Conservation (phyloP, 1,140 invertebrate genomes). For the Hyposmocoma kahamanoa region DNA sequence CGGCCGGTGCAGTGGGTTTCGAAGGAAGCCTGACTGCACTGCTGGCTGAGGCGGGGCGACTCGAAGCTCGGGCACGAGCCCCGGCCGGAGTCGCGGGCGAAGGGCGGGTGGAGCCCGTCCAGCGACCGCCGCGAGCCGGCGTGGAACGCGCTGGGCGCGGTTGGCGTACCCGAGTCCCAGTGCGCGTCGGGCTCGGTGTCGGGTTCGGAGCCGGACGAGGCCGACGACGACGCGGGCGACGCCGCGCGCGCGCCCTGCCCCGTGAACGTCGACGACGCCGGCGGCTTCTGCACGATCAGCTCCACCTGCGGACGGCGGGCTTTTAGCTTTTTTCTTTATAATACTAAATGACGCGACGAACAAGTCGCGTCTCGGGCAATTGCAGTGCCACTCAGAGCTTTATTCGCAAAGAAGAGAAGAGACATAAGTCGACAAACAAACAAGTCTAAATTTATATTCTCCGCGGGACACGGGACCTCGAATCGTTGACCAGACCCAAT, state of each 20-base stretch:
- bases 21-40: neutral
- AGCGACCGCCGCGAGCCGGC: neutral
- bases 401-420: no score
- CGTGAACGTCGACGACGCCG: constrained; percentile 57
- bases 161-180: constrained; percentile 83
- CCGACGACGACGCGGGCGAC: constrained; percentile 42
- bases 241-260: constrained; percentile 50
- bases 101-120: no score
- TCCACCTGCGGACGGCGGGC: constrained; percentile 64
- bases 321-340: no score
- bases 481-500: no score
- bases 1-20: neutral
- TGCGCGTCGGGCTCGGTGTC: constrained; percentile 77
- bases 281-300: constrained; percentile 62
- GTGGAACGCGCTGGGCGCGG: neutral
- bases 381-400: no score
- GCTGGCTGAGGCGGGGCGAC: neutral
- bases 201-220: constrained; percentile 70
- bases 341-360: no score
- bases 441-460: no score
- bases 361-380: no score
- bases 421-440: no score
- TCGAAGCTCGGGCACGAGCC: neutral
- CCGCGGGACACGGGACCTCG: no score
- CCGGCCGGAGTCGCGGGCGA: neutral